phyloP scores from a whole-genome alignment of 2,888 invertebrate genomes.

The Folsomia manolachei region DNA sequence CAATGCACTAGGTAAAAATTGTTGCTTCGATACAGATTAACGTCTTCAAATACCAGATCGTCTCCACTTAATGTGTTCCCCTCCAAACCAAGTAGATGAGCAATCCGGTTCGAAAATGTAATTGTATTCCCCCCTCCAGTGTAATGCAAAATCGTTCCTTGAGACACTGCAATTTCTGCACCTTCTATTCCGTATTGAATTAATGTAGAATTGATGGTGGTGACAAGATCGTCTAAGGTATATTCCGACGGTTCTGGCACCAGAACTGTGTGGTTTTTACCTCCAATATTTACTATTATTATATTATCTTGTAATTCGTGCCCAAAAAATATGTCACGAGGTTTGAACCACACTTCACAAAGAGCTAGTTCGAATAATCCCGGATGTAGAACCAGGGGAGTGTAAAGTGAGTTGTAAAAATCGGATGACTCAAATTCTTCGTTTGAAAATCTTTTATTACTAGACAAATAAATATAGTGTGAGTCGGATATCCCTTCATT shows the following conservation, averaged over 20 bases:
- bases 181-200: background rate
- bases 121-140: background rate
- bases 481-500: background rate
- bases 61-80: background rate
- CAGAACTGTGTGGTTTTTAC: background rate
- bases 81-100: background rate
- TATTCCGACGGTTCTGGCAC: background rate
- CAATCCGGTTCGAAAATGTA: background rate
- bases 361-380: background rate
- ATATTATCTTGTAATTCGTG: too few relatives aligned
- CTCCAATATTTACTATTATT: too few relatives aligned
- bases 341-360: background rate
- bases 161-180: background rate
- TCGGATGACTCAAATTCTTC: background rate
- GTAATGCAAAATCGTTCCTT: background rate
- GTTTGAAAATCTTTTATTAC: background rate
- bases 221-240: background rate
- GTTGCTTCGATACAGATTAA: background rate
- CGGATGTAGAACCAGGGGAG: background rate
- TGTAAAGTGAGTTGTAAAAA: background rate
- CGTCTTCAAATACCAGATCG: background rate
- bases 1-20: slow-evolving; percentile 3
- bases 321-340: background rate
- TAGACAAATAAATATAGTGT: background rate
- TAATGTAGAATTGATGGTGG: background rate